A percentile compares a stretch with the other conserved stretches of the same genome.
phyloP scores from a whole-genome alignment of 2,797 vertebrate species.

The Artibeus lituratus region DNA sequence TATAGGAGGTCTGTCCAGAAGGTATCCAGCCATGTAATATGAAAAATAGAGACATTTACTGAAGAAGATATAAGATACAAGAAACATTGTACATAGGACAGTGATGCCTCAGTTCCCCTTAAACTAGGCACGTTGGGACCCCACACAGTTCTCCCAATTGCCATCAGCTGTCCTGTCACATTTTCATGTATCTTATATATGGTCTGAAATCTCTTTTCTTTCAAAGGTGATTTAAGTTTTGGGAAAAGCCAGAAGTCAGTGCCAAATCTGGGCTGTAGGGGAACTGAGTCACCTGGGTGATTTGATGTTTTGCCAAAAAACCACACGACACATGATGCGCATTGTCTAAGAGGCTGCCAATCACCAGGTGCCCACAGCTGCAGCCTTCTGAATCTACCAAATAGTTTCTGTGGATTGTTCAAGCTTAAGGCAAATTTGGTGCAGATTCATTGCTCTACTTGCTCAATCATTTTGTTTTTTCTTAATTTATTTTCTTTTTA shows the following conservation, averaged over 20 bases:
- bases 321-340: not conserved
- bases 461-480: not conserved
- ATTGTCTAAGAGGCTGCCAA: not conserved
- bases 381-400: not conserved
- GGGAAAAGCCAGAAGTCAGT: not conserved
- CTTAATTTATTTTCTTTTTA: not conserved
- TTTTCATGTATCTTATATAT: not conserved
- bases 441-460: not conserved
- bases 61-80: not conserved
- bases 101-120: not conserved
- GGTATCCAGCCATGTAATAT: not conserved
- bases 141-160: not conserved
- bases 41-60: not conserved
- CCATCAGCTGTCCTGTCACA: not conserved
- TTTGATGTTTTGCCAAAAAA: not conserved
- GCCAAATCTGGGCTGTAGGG: not conserved
- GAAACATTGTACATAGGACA: not conserved
- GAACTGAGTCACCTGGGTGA: not conserved
- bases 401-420: not conserved
- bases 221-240: not conserved
- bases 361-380: not conserved
- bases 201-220: not conserved
- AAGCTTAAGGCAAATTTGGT: not conserved
- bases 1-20: not conserved
- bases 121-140: not conserved